A percentile compares a stretch with the other conserved stretches of the same genome.
Conservation (phyloP, 2,113 vertebrate species). For the Mustelus asterias region DNA sequence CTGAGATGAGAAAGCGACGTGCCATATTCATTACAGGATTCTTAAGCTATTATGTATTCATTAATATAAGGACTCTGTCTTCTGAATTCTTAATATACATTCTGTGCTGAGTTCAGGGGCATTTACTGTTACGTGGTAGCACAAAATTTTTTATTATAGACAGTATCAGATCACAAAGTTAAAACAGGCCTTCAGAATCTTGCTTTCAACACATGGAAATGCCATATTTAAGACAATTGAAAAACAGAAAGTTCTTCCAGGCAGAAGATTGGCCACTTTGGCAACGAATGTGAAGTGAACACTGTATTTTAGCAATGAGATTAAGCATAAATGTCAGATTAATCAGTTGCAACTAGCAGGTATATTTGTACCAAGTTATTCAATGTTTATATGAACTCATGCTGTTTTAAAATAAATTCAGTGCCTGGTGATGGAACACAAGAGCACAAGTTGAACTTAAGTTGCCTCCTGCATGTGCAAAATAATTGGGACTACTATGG, state of each 20-base stretch:
- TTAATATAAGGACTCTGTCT: not conserved
- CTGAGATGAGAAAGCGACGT: not conserved
- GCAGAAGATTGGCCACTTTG: constrained; percentile 1
- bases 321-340: not conserved
- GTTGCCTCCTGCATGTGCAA: not conserved
- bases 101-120: not conserved
- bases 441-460: not conserved
- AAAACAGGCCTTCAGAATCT: not conserved
- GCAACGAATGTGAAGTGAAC: not conserved
- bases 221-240: not conserved
- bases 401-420: constrained; percentile 8
- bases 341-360: not conserved
- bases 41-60: not conserved
- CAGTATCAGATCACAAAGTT: not conserved
- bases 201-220: not conserved
- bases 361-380: constrained; percentile 10
- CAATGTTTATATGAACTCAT: constrained; percentile 16
- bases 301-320: constrained; percentile 2
- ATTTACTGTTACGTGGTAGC: not conserved
- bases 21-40: not conserved
- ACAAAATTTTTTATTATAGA: not conserved
- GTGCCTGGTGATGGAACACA: not conserved
- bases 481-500: not conserved
- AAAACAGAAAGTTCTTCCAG: not conserved
- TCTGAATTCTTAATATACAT: not conserved